Conservation (phyloP, 2,113 vertebrate genomes). For the Columba janthina region DNA sequence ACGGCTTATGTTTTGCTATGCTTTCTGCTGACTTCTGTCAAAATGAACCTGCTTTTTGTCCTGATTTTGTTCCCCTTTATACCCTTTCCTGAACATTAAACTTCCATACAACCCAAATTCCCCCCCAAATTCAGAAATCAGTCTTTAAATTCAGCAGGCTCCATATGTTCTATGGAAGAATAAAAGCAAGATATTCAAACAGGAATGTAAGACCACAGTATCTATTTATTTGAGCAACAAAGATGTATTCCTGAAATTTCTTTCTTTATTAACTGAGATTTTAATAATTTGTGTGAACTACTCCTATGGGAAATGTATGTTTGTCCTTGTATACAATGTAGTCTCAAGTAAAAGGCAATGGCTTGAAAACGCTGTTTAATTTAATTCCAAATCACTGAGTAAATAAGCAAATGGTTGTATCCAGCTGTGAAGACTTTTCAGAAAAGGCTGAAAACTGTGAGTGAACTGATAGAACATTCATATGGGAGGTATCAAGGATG, state of each 20-base stretch:
- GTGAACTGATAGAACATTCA: background rate
- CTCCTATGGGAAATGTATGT: background rate
- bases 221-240: background rate
- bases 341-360: background rate
- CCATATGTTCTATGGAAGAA: background rate
- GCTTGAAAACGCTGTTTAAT: background rate
- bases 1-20: background rate
- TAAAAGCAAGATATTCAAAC: background rate
- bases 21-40: background rate
- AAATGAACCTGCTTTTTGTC: background rate
- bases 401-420: constrained; percentile 21
- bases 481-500: background rate
- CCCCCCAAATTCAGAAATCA: background rate
- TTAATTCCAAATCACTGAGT: background rate
- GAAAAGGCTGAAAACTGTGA: background rate
- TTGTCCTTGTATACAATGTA: background rate
- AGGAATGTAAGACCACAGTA: background rate
- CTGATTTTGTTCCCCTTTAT: background rate
- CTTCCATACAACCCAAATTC: background rate
- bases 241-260: background rate
- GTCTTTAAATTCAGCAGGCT: background rate
- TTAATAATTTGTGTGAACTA: background rate
- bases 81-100: background rate
- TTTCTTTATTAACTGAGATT: background rate
- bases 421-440: constrained; percentile 45